Evolutionary conservation across 1,140 invertebrate genomes (phyloP), one percentile per base, ranked within the genome.

Genomic region (Solenopsis invicta): DNA sequence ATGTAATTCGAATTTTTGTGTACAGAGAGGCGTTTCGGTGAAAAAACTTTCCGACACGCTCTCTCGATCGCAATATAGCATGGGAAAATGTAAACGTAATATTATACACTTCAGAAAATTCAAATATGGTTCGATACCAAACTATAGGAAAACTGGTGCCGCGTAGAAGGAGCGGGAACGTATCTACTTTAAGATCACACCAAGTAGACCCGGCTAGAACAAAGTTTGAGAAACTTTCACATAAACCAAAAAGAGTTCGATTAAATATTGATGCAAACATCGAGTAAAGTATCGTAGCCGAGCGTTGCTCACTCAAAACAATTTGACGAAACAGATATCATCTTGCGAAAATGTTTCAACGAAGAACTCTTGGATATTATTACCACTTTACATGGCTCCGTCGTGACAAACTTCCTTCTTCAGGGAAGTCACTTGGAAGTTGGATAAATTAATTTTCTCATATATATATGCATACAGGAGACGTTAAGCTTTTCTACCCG

Each of bases 181-280:
- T 54, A 61, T 84, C 71, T 74, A 71, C 80, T 45, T 61, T 50
- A 61, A 59, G 37, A 56, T 81, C 66, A 21, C 48, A 13, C 48
- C 54, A 18, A 48, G 41, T 41, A 69, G 61, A 78, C 18, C 21
- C 12, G n/a, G 5, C 50, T 37, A 50, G 66, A 56, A 56, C 80
- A 48, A 61, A 74, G 52, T 74, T 84, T 10, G 18, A 16, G 24
- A 34, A 84, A 84, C 80, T 84, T 84, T 45, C 13, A 74, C 67
- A 41, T 61, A 74, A 84, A 84, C 45, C 45, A 48, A 84, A 84
- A 84, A 84, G 80, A 84, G 69, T 84, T 84, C 52, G 69, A 84
- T 84, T 61, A 84, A 84, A 84, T 84, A 84, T 84, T 75, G 80
- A 84, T 84, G 69, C 67, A 84, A 84, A 84, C 56, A 75, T 74